Conservation (phyloP, 2,888 invertebrate species). For the Ypsolopha sequella region DNA sequence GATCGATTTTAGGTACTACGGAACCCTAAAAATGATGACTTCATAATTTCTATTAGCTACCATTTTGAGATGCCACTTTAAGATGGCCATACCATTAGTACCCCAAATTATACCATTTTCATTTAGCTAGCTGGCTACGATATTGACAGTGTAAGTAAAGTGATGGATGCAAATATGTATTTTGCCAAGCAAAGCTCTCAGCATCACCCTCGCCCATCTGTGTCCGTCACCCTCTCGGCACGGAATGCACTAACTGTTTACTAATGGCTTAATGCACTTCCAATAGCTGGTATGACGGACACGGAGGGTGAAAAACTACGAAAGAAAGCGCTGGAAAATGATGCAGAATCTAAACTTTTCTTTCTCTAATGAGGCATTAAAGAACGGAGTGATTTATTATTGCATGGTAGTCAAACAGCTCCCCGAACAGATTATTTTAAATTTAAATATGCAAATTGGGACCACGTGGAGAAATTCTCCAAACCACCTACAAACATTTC, state of each 20-base stretch:
- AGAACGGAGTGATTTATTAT: conserved; percentile 3
- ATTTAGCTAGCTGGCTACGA: too few relatives aligned
- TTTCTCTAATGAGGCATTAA: background rate
- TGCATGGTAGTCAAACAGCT: background rate
- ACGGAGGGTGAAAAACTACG: conserved; percentile 1
- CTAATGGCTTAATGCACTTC: conserved; percentile 59
- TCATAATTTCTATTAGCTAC: too few relatives aligned
- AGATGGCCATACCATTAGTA: too few relatives aligned
- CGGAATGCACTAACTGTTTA: conserved; percentile 39
- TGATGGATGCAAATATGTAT: conserved; percentile 3
- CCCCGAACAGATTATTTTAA: background rate
- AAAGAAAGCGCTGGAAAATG: too few relatives aligned
- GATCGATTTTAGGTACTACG: too few relatives aligned
- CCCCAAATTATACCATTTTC: too few relatives aligned
- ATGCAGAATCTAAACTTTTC: too few relatives aligned
- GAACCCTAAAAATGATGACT: too few relatives aligned
- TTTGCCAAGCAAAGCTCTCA: conserved; percentile 3
- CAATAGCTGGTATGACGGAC: conserved; percentile 28
- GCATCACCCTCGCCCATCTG: background rate
- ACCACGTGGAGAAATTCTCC: conserved; percentile 6
- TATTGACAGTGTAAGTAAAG: background rate
- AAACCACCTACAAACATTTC: conserved; percentile 13
- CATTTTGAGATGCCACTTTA: too few relatives aligned
- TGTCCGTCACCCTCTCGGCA: conserved; percentile 14
- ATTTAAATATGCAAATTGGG: conserved; percentile 13